Base-by-base conservation (phyloP, 2,113 vertebrate genomes). In the Etia nguti region DNA sequence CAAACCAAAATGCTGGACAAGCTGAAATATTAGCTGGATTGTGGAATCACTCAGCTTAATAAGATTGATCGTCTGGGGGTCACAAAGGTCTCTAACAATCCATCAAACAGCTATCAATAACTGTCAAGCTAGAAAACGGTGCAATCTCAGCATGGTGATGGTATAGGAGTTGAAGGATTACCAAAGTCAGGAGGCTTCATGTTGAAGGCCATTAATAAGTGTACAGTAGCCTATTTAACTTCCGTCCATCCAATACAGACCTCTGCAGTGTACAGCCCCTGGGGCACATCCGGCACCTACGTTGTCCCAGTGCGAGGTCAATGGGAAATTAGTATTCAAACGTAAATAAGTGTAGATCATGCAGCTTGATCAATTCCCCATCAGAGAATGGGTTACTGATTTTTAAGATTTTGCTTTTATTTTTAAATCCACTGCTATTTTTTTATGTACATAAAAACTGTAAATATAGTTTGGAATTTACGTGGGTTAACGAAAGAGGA, bases 401-500 rank as follows among this genome's bases (percentile, higher is more conserved):
- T 46, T 15, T 16, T 46, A 6, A 6, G 13, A 46, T 46, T 15
- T 46, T 46, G 34, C 3, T 41, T 22, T 41, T 41, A 41, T 68
- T 38, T 38, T n/a, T 65, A 65, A 65, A 0, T 65, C 34, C 34
- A 65, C 10, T 65, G 0, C 34, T n/a, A 65, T 38, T 38, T 38
- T 62, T n/a, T 65, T 65, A 38, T 38, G 60, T 5, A 1, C 10
- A 5, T 65, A 1, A 65, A 38, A 38, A 65, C 60, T 38, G 57
- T 34, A 3, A 38, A 38, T 65, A 65, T 38, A 12, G 34, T 38
- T 65, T 38, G 31, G 10, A 65, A 36, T 65, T 38, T 18, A 65
- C n/a, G n/a, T n/a, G n/a, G n/a, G 65, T 43, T 70, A 70, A 70
- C 0, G 8, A 43, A 70, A 24, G 36, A 70, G 62, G 62, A 70